Percentiles rank a stretch among this genome's conserved stretches.
These are phyloP conservation scores for Anomalospiza imberbis DNA, from an alignment of 2,797 vertebrate species.

Conservation along the genomic window DNA sequence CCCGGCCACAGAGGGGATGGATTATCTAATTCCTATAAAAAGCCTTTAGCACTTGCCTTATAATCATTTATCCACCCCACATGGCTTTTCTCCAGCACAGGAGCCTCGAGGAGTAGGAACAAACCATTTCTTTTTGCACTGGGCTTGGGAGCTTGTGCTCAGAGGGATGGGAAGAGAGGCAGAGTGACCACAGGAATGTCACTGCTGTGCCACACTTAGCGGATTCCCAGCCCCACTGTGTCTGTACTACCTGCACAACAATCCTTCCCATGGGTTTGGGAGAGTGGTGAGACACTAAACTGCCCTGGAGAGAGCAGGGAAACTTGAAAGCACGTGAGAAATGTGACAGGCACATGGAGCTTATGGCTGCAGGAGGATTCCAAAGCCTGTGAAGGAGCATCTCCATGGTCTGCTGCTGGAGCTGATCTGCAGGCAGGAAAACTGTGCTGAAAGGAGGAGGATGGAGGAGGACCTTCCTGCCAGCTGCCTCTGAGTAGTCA, in stretches of 20 bases:
- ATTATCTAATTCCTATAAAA: background rate
- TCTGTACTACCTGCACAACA: background rate
- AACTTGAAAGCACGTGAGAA: background rate
- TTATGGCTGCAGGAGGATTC: background rate
- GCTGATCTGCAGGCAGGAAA: background rate
- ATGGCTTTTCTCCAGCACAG: background rate
- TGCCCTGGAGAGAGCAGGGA: background rate
- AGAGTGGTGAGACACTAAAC: background rate
- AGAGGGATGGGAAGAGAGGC: background rate
- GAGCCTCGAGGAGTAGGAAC: background rate
- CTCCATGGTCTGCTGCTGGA: background rate
- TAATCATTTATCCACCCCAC: background rate
- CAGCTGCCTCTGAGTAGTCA: background rate
- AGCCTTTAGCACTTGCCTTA: background rate
- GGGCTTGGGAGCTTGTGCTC: background rate
- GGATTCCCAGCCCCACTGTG: background rate
- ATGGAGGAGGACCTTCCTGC: background rate
- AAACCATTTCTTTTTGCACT: rapidly evolving
- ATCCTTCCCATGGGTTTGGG: background rate
- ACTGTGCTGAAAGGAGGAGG: background rate
- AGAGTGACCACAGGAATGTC: background rate
- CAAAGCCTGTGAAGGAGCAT: background rate
- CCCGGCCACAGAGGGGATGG: background rate
- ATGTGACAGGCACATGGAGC: rapidly evolving
- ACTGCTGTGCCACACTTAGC: background rate